phyloP scores from a whole-genome alignment of 2,113 vertebrate species.

The Tricholaema leucomelas region DNA sequence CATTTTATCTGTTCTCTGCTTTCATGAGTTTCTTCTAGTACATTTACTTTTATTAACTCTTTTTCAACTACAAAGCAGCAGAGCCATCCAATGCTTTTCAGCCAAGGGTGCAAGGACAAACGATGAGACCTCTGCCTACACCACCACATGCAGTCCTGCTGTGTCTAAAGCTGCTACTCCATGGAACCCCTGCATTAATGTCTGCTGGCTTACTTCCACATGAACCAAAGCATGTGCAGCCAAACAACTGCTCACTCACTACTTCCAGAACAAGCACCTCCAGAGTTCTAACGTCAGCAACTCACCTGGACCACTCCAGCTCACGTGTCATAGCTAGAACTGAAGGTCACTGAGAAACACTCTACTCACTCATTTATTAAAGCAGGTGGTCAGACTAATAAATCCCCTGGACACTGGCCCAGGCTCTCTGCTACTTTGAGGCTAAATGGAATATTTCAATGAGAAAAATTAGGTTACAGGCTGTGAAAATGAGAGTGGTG shows the following conservation, averaged over 20 bases:
- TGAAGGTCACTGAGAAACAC: neutral
- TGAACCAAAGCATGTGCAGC: neutral
- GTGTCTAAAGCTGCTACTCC: neutral
- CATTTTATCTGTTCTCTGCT: slow-evolving; percentile 1
- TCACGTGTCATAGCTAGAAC: neutral
- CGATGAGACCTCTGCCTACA: neutral
- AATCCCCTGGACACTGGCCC: neutral
- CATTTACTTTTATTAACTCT: slow-evolving; percentile 29
- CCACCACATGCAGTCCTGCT: neutral
- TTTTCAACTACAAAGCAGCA: neutral
- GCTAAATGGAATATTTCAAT: too few relatives aligned
- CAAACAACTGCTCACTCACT: neutral
- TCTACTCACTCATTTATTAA: neutral
- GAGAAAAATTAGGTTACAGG: too few relatives aligned
- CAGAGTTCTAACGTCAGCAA: neutral
- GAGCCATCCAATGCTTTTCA: neutral
- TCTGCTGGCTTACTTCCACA: neutral
- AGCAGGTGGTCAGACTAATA: slow-evolving; percentile 38
- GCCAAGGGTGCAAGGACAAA: neutral
- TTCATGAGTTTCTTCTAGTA: neutral
- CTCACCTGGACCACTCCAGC: neutral
- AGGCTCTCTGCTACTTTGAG: too few relatives aligned
- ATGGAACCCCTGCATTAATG: neutral
- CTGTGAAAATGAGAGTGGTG: too few relatives aligned
- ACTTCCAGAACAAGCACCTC: neutral